Conservation (phyloP, 2,888 invertebrate genomes). For the Clistopyga incitator region DNA sequence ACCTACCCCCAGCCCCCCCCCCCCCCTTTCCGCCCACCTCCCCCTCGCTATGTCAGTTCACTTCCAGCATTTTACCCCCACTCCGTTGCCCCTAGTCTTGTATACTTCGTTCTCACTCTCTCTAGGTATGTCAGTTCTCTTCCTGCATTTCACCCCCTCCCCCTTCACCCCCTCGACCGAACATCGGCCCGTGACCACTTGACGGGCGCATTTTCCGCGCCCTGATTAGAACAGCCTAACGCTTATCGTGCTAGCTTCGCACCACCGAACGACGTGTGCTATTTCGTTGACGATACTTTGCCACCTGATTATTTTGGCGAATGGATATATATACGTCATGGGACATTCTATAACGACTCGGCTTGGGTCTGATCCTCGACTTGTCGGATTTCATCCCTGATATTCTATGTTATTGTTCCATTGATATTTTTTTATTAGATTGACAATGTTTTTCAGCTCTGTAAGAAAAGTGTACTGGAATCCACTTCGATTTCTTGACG, state of each 20-base stretch:
- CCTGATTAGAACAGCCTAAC: conserved; percentile 63
- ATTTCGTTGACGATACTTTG: conserved; percentile 53
- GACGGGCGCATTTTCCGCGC: conserved; percentile 75
- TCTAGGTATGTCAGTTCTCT: conserved; percentile 81
- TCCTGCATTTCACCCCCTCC: conserved; percentile 84
- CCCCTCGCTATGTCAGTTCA: conserved; percentile 80
- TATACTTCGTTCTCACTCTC: conserved; percentile 66
- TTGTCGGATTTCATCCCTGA: too few relatives aligned
- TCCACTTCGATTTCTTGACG: too few relatives aligned
- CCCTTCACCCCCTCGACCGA: conserved; percentile 77
- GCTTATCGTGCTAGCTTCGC: conserved; percentile 9
- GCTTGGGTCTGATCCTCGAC: too few relatives aligned
- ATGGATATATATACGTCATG: not conserved
- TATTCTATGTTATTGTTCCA: too few relatives aligned
- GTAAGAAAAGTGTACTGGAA: too few relatives aligned
- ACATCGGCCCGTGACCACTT: conserved; percentile 84
- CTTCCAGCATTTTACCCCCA: conserved; percentile 76
- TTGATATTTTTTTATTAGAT: too few relatives aligned
- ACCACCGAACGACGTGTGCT: conserved; percentile 2
- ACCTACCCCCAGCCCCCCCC: conserved; percentile 70
- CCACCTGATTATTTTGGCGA: conserved; percentile 14
- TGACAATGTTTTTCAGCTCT: too few relatives aligned
- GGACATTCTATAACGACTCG: too few relatives aligned
- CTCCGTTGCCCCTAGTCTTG: conserved; percentile 70
- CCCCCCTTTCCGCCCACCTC: conserved; percentile 71